phyloP scores from a whole-genome alignment of 2,797 vertebrate species.

The Podargus strigoides region DNA sequence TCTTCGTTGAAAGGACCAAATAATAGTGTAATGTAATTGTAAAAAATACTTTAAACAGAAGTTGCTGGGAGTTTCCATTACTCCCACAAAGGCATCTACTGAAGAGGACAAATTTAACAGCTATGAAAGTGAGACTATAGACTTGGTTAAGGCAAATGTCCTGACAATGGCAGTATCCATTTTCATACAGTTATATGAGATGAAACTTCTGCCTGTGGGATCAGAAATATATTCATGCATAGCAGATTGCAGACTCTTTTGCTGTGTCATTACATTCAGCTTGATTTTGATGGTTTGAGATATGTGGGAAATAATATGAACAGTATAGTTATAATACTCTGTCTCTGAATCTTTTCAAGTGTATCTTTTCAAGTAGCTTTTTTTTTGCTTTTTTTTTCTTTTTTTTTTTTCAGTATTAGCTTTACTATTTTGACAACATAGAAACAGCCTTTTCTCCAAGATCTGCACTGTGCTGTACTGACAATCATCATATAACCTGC shows the following conservation, averaged over 20 bases:
- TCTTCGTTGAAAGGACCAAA: not conserved
- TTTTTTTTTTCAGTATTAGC: not conserved
- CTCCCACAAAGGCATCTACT: not conserved
- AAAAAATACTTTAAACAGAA: not conserved
- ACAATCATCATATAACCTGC: constrained; percentile 70
- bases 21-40: not conserved
- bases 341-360: not conserved
- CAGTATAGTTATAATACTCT: not conserved
- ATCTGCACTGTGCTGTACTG: constrained; percentile 55
- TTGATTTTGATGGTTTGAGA: not conserved
- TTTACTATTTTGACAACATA: constrained; percentile 10
- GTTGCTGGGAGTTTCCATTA: not conserved
- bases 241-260: not conserved
- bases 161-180: not conserved
- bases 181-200: not conserved
- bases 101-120: not conserved
- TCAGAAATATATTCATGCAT: not conserved
- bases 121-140: not conserved
- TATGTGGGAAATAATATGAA: not conserved
- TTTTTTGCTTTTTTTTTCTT: no score
- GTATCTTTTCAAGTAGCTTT: not conserved
- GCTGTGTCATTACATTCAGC: not conserved
- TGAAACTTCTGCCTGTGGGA: not conserved
- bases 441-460: not conserved
- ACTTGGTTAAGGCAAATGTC: not conserved